Percentiles rank a stretch among this genome's conserved stretches.
Evolutionary conservation across 2,113 vertebrate genomes (phyloP).

Genomic region (Collichthys lucidus): DNA sequence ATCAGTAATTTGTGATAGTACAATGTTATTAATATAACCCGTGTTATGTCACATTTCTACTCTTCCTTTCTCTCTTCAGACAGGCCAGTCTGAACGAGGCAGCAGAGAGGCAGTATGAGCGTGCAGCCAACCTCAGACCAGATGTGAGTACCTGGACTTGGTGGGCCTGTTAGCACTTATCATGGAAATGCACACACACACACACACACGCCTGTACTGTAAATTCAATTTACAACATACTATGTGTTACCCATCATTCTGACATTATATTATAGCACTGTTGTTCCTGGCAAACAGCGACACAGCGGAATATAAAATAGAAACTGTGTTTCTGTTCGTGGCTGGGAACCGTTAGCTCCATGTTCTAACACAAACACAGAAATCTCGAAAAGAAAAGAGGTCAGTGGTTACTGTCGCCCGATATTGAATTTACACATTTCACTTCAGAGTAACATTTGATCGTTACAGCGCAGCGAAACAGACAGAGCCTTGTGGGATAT

Average conservation of each 20-base stretch:
- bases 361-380: slow-evolving; percentile 36
- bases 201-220: slow-evolving; percentile 14
- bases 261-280: slow-evolving; percentile 31
- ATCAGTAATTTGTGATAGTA: neutral
- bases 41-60: slow-evolving; percentile 5
- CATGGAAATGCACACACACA: slow-evolving; percentile 35
- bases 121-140: slow-evolving; percentile 91
- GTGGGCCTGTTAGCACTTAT: slow-evolving; percentile 48
- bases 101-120: slow-evolving; percentile 92
- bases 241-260: slow-evolving; percentile 38
- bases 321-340: slow-evolving; percentile 23
- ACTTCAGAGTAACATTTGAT: slow-evolving; percentile 36
- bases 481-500: slow-evolving; percentile 33
- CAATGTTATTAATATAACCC: slow-evolving; percentile 9
- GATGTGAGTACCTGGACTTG: slow-evolving; percentile 87
- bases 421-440: slow-evolving; percentile 25
- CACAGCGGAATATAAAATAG: slow-evolving; percentile 25
- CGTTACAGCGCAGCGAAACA: slow-evolving; percentile 32
- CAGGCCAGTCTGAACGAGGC: slow-evolving; percentile 96
- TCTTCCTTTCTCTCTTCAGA: slow-evolving; percentile 74
- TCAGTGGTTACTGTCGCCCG: neutral
- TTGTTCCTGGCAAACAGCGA: slow-evolving; percentile 51
- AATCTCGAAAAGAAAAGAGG: slow-evolving; percentile 8
- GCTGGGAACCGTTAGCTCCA: neutral
- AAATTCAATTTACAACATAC: slow-evolving; percentile 58